Conservation (phyloP, 2,888 invertebrate species). For the Drosophila mettleri region DNA sequence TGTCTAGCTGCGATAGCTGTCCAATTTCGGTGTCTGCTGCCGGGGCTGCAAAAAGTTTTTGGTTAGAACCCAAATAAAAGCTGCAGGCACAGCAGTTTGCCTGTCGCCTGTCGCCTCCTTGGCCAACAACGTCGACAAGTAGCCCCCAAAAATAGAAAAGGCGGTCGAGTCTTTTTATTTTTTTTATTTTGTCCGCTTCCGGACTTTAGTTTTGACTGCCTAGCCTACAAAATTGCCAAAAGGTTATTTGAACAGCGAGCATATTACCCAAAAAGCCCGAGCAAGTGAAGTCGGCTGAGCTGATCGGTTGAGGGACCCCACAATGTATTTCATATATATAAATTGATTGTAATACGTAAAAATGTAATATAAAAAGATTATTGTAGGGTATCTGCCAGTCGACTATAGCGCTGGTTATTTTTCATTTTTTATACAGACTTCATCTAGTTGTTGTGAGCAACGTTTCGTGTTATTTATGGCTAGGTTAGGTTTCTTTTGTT, state of each 20-base stretch:
- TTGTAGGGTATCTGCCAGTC: slow-evolving; percentile 22
- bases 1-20: slow-evolving; percentile 68
- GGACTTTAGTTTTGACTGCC: slow-evolving; percentile 15
- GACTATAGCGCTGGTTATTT: background rate
- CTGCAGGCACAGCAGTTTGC: slow-evolving; percentile 69
- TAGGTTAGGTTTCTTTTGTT: slow-evolving; percentile 52
- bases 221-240: background rate
- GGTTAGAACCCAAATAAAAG: slow-evolving; percentile 61
- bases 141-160: slow-evolving; percentile 40
- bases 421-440: slow-evolving; percentile 15
- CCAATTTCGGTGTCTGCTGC: slow-evolving; percentile 62
- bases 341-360: background rate
- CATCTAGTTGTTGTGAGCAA: slow-evolving; percentile 46
- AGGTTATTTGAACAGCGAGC: background rate
- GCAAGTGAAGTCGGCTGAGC: no score
- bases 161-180: slow-evolving; percentile 46
- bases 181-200: slow-evolving; percentile 36
- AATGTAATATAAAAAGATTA: no score
- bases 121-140: slow-evolving; percentile 37
- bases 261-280: background rate
- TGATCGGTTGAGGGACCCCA: background rate
- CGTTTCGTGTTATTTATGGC: slow-evolving; percentile 74
- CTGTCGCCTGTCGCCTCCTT: slow-evolving; percentile 12
- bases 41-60: slow-evolving; percentile 59
- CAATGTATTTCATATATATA: background rate